Evolutionary conservation across 2,113 vertebrate genomes (phyloP), one percentile per base, ranked within the genome.

Genomic region (Lophura nycthemera): DNA sequence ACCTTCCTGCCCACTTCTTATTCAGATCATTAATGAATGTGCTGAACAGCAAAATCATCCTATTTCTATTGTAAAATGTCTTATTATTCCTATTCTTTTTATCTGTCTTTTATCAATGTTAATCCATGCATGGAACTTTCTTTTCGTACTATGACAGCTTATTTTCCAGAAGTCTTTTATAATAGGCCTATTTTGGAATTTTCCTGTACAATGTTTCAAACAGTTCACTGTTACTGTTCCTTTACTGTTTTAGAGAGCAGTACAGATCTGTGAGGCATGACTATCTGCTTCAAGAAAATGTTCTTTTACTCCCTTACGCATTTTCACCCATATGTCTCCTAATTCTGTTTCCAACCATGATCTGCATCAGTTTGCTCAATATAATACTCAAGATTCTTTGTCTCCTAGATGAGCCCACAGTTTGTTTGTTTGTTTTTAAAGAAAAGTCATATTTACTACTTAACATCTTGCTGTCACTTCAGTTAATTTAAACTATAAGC

Each of bases 181-280:
- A 56, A 60, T 19, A 82, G 16, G 30, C 3, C 8, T 75, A 20
- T 15, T 78, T 70, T 50, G 24, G 52, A 84, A 91, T 79, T 42
- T 64, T 34, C 0, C 0, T 17, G 18, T 36, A 40, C 15, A 30
- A 32, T 2, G 2, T 74, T n/a, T 66, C 40, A 70, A 69, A 59
- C 12, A 47, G 12, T 36, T 89, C 36, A 40, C 27, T 54, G 5
- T 70, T 84, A 67, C 10, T 29, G 4, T 60, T 75, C 61, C n/a
- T 18, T 54, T 22, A 20, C 30, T 76, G 6, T 71, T 74, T 57
- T 36, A 64, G 80, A 86, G 15, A 63, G 8, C 21, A 48, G 48
- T 71, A 18, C 34, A 65, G 24, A 60, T 3, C 5, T 5, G 1
- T 15, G 20, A 90, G 60, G 11, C 42, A 59, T 86, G 22, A 83